Percentiles rank a stretch among this genome's conserved stretches.
Evolutionary conservation across 2,797 vertebrate species (phyloP).

Genomic region (Distichodus sexfasciatus): DNA sequence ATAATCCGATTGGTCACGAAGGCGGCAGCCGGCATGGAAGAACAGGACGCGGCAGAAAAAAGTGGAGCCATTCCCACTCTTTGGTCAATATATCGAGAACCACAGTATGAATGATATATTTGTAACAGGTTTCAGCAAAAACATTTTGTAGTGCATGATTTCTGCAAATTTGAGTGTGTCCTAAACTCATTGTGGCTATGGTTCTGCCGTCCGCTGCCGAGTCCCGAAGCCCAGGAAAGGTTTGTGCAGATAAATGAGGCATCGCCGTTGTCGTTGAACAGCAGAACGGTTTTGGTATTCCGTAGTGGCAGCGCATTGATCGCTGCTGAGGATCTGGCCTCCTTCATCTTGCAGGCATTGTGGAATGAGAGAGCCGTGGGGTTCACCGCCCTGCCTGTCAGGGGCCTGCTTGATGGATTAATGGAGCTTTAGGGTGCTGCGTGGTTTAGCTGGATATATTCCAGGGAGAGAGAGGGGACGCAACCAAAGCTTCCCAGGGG

Average conservation of each 20-base stretch:
- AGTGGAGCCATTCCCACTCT: conserved; percentile 15
- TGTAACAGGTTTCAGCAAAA: too few relatives aligned
- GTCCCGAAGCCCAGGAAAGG: conserved; percentile 36
- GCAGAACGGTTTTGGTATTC: conserved; percentile 48
- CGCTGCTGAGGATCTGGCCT: conserved; percentile 41
- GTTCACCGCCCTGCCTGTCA: conserved; percentile 49
- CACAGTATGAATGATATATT: too few relatives aligned
- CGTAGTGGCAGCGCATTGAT: conserved; percentile 44
- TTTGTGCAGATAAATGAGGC: conserved; percentile 46
- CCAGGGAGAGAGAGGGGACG: too few relatives aligned
- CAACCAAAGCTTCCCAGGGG: too few relatives aligned
- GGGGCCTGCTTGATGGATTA: conserved; percentile 51
- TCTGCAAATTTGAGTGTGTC: too few relatives aligned
- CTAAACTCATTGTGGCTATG: too few relatives aligned
- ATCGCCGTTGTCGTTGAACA: conserved; percentile 32
- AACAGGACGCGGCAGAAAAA: conserved; percentile 17
- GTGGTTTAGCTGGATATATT: conserved; percentile 38
- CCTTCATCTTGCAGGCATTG: conserved; percentile 46
- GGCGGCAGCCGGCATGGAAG: conserved; percentile 15
- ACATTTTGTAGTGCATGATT: too few relatives aligned
- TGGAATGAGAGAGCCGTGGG: conserved; percentile 41
- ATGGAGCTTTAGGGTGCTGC: conserved; percentile 34
- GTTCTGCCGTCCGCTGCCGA: conserved; percentile 29
- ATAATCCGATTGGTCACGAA: conserved; percentile 46
- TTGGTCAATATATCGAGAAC: too few relatives aligned